A percentile compares a stretch with the other conserved stretches of the same genome.
These are phyloP conservation scores for Odobenus rosmarus DNA, from an alignment of 2,113 vertebrate genomes.

Conservation along the genomic window DNA sequence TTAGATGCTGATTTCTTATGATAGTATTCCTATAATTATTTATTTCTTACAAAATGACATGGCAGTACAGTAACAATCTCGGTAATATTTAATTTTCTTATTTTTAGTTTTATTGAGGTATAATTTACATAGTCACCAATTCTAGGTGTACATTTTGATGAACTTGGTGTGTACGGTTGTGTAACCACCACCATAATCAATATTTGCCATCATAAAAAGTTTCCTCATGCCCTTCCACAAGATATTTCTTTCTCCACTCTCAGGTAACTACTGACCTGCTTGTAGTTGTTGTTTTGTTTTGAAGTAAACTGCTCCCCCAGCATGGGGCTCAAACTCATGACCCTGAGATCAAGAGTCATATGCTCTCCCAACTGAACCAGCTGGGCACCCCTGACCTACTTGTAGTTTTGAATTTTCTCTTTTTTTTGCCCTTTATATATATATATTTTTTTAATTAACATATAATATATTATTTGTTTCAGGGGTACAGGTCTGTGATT, in stretches of 20 bases:
- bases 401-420: neutral
- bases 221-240: neutral
- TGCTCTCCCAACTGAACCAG: neutral
- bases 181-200: neutral
- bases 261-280: neutral
- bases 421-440: too few species aligned
- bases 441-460: too few species aligned
- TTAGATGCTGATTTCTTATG: slow-evolving; percentile 21
- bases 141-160: neutral
- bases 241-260: neutral
- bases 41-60: neutral
- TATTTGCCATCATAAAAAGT: neutral
- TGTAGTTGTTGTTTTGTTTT: neutral
- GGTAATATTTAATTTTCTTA: neutral
- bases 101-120: neutral
- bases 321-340: neutral
- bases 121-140: neutral
- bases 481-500: too few species aligned
- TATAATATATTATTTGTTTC: too few species aligned
- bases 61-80: neutral
- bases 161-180: neutral
- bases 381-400: neutral
- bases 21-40: neutral
- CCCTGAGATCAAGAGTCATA: neutral
- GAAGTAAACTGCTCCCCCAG: neutral